phyloP scores from a whole-genome alignment of 2,888 invertebrate species.

The Rapana venosa region DNA sequence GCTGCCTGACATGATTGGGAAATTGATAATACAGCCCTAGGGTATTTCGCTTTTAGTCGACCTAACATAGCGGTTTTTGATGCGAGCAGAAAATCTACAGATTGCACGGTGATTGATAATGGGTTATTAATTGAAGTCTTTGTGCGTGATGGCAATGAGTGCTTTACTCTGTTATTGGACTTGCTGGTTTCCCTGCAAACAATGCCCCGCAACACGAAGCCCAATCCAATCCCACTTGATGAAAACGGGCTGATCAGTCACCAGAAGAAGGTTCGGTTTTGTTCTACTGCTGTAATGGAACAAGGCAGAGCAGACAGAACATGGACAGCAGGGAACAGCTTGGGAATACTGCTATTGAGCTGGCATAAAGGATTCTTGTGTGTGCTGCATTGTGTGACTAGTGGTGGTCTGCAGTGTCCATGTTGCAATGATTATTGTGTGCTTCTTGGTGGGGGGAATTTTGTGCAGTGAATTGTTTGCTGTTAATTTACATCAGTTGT shows the following conservation, averaged over 20 bases:
- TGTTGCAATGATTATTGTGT: neutral
- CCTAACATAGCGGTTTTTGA: constrained; percentile 9
- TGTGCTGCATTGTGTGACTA: neutral
- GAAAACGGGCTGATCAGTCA: too few relatives aligned
- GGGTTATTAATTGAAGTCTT: neutral
- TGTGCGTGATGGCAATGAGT: neutral
- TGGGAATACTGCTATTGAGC: too few relatives aligned
- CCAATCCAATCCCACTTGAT: neutral
- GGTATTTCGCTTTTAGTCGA: neutral
- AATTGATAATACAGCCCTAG: neutral
- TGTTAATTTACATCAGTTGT: too few relatives aligned
- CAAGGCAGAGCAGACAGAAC: too few relatives aligned
- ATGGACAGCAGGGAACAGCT: too few relatives aligned
- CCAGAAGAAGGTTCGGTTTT: neutral
- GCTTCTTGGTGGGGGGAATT: too few relatives aligned
- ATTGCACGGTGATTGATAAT: neutral
- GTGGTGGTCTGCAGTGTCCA: neutral
- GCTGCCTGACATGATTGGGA: neutral
- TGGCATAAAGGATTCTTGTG: neutral
- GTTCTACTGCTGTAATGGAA: too few relatives aligned
- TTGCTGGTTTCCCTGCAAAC: neutral
- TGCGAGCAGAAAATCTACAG: neutral
- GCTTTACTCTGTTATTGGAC: constrained; percentile 5
- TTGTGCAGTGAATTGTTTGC: too few relatives aligned
- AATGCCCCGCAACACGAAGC: neutral